These are phyloP conservation scores for Peromyscus californicus DNA, from an alignment of 2,113 vertebrate genomes.

Conservation along the genomic window DNA sequence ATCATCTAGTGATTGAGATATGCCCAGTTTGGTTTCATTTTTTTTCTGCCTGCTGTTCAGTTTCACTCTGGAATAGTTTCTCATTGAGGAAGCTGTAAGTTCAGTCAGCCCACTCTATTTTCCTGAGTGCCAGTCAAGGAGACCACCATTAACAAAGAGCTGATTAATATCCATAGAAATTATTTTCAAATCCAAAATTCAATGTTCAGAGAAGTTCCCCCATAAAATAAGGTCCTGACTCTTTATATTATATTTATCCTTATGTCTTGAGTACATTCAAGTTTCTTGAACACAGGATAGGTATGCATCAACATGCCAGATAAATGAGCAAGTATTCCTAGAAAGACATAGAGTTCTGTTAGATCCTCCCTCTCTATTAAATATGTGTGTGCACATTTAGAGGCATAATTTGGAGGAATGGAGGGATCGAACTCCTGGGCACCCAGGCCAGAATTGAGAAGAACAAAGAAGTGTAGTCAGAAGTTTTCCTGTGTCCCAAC, in stretches of 20 bases:
- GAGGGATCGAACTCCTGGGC: accelerated
- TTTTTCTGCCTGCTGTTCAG: neutral
- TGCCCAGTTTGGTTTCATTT: neutral
- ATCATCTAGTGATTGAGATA: neutral
- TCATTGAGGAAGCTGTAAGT: conserved; percentile 8
- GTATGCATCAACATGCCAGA: neutral
- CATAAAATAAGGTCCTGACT: neutral
- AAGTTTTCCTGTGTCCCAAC: too few species aligned
- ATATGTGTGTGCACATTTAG: neutral
- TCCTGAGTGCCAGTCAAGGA: neutral
- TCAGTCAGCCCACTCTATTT: neutral
- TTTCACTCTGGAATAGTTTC: neutral
- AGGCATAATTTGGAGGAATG: neutral
- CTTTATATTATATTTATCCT: neutral
- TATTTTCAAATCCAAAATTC: conserved; percentile 2
- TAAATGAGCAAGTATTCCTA: conserved; percentile 43
- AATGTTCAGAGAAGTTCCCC: neutral
- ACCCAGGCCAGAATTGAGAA: neutral
- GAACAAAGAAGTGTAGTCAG: neutral
- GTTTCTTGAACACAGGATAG: neutral
- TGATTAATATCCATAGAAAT: conserved; percentile 42
- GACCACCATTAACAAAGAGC: neutral
- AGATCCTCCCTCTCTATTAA: neutral
- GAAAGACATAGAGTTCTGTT: neutral
- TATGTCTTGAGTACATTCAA: neutral